Base-by-base conservation (phyloP, 1,140 invertebrate genomes). In the Phocides pigmalion region DNA sequence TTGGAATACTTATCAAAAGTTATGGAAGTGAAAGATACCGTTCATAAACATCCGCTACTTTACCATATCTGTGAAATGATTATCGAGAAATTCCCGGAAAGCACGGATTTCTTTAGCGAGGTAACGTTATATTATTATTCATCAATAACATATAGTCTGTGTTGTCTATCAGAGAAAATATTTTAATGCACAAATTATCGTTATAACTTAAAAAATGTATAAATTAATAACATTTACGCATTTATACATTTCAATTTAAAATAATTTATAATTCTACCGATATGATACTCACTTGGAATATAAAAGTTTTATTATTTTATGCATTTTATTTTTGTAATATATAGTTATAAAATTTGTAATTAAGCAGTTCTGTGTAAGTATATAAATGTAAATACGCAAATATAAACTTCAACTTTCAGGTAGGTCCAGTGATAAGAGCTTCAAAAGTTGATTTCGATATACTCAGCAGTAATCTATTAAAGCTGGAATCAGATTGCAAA, bases 1-100 rank as follows among this genome's bases (percentile, higher is more conserved):
- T 95, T 99, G 70, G 99, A 99, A 78, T 99, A 99, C 90, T 93
- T 99, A 70, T 94, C 97, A 42, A 99, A 99, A 94, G 97, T 99
- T 72, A 98, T 98, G 72, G 99, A 99, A 94, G 98, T 99, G 0
- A 99, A 99, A 93, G 98, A 99, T 89, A 99, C 98, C 0, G 97
- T 99, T 19, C 98, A 99, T 89, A 99, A 99, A 90, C 98, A 99
- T 91, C 98, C 98, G 16, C 93, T 99, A 58, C 93, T 99, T 35
- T 98, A 99, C 91, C 99, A 99, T 92, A 93, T 99, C 51, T 99
- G 98, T 90, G 97, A 98, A 85, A 98, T 99, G 93, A 97, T 99
- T 47, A 96, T 99, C 92, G 98, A 99, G 84, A 97, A 98, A 84
- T 98, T 96, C 91, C 96, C 97, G 0, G 97, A 99, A 58, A 97